A percentile compares a stretch with the other conserved stretches of the same genome.
Evolutionary conservation across 2,888 invertebrate genomes (phyloP).

Genomic region (Acanthacorydalis orientalis): DNA sequence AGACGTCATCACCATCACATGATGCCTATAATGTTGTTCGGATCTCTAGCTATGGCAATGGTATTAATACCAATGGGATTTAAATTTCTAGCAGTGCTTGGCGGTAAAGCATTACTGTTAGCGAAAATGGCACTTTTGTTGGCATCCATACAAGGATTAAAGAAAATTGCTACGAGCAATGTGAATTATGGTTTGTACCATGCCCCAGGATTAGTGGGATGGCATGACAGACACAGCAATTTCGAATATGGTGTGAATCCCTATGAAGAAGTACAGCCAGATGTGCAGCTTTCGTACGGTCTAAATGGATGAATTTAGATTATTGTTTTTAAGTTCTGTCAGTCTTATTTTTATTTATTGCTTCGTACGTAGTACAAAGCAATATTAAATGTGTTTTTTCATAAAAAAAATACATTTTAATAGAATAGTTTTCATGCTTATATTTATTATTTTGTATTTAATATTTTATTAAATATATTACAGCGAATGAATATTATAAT

Average conservation of each 20-base stretch:
- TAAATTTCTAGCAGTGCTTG: conserved; percentile 65
- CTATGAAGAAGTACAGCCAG: not conserved
- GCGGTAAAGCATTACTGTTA: conserved; percentile 62
- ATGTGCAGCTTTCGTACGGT: not conserved
- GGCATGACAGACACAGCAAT: conserved; percentile 21
- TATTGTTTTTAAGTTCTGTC: not conserved
- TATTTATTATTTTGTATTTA: no score
- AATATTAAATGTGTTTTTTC: no score
- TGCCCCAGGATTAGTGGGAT: conserved; percentile 22
- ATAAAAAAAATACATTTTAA: no score
- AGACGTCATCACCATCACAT: conserved; percentile 46
- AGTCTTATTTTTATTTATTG: no score
- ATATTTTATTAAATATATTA: no score
- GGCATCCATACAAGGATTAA: conserved; percentile 64
- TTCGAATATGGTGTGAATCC: conserved; percentile 20
- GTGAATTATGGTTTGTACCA: conserved; percentile 62
- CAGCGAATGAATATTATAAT: no score
- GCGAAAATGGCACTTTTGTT: conserved; percentile 69
- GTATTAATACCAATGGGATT: conserved; percentile 69
- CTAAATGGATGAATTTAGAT: not conserved
- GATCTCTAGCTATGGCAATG: conserved; percentile 56
- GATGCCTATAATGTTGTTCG: conserved; percentile 66
- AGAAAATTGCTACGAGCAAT: conserved; percentile 58
- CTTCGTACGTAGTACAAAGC: no score
- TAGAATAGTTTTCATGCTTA: no score